These are phyloP conservation scores for Limnephilus rhombicus DNA, from an alignment of 2,888 invertebrate genomes.

Conservation along the genomic window DNA sequence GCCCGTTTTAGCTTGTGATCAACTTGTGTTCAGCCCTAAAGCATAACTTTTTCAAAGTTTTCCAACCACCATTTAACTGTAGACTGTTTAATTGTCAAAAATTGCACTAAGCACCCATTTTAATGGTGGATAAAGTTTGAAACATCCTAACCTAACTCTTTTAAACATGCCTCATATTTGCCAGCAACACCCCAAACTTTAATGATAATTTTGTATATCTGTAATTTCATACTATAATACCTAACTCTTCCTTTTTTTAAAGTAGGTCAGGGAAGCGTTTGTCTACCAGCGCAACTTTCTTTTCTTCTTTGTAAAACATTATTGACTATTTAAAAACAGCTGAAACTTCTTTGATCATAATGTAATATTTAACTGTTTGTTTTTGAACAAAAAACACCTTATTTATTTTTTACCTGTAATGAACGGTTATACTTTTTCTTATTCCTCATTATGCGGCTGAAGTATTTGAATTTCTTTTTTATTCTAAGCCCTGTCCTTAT, in stretches of 20 bases:
- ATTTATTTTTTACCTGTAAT: no score
- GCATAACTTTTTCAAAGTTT: not conserved
- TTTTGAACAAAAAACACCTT: no score
- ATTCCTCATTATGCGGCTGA: not conserved
- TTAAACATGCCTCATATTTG: not conserved
- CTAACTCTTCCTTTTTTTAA: no score
- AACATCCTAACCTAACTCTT: not conserved
- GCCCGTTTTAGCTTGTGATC: no score
- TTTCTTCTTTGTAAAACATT: no score
- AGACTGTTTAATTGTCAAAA: not conserved
- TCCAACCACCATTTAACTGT: not conserved
- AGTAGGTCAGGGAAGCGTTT: no score
- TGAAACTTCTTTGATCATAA: no score
- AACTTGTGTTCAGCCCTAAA: not conserved
- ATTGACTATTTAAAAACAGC: no score
- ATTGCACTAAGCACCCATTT: not conserved
- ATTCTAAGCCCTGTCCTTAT: not conserved
- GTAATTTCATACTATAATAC: not conserved
- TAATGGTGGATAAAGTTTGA: not conserved
- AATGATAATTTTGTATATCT: not conserved
- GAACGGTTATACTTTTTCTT: not conserved
- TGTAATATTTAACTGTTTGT: no score
- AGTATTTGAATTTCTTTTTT: not conserved
- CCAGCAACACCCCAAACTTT: not conserved
- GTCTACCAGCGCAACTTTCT: no score